Percentiles rank a stretch among this genome's conserved stretches.
Conservation (phyloP, 2,113 vertebrate genomes). For the Salvelinus namaycush region DNA sequence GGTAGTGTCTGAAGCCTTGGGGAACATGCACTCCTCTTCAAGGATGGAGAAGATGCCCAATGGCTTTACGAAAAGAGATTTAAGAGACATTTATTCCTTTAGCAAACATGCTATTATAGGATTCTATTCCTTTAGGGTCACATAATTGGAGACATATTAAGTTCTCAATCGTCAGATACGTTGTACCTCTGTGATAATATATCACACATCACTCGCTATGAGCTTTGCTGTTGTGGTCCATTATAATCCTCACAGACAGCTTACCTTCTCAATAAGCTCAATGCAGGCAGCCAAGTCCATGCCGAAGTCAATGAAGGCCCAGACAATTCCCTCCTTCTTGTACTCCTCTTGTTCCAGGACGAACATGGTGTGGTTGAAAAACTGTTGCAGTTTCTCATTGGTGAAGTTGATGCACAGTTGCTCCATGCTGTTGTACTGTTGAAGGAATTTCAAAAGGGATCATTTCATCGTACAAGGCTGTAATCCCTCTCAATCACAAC, state of each 20-base stretch:
- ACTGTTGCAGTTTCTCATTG: conserved; percentile 83
- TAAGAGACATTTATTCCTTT: no score
- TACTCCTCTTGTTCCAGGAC: conserved; percentile 82
- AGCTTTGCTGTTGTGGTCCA: background rate
- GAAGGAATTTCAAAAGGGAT: background rate
- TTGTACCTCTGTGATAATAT: background rate
- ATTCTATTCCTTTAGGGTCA: no score
- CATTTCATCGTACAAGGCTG: no score
- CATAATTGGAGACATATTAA: no score
- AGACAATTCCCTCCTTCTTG: conserved; percentile 78
- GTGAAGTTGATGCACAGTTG: conserved; percentile 82
- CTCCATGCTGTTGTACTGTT: conserved; percentile 80
- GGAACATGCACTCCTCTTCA: conserved; percentile 77
- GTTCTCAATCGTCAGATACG: no score
- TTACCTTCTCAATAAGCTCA: conserved; percentile 88
- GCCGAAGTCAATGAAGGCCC: conserved; percentile 90
- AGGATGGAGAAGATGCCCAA: conserved; percentile 76
- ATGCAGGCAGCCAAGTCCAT: conserved; percentile 90
- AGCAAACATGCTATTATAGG: no score
- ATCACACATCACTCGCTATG: no score
- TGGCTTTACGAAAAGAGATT: conserved; percentile 60
- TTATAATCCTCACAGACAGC: no score
- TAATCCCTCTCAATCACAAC: no score
- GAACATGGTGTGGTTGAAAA: conserved; percentile 77
- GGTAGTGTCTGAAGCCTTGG: conserved; percentile 70